Conservation (phyloP, 2,113 vertebrate species). For the Datnioides undecimradiatus region DNA sequence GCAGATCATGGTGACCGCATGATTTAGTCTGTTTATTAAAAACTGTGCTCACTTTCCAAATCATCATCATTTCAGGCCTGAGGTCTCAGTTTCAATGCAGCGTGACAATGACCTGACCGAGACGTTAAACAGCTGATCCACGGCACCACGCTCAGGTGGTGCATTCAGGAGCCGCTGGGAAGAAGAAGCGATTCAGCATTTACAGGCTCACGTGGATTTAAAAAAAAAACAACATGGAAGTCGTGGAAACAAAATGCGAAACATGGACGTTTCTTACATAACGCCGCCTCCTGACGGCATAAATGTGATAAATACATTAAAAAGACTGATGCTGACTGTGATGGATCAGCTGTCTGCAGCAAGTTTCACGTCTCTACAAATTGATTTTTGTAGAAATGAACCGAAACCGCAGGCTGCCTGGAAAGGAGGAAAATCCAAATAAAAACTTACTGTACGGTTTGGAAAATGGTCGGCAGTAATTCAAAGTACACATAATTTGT, state of each 20-base stretch:
- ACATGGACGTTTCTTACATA: neutral
- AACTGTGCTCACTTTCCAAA: neutral
- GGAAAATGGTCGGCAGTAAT: conserved; percentile 32
- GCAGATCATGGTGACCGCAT: neutral
- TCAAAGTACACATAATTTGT: conserved; percentile 46
- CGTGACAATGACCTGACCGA: too few species aligned
- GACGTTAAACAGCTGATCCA: too few species aligned
- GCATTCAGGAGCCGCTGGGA: neutral
- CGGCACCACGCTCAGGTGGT: neutral
- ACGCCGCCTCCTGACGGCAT: neutral
- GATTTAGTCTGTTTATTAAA: neutral
- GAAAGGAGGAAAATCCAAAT: conserved; percentile 38
- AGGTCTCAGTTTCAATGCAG: too few species aligned
- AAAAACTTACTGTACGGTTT: conserved; percentile 22
- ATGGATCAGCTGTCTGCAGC: conserved; percentile 21
- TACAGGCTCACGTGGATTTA: neutral
- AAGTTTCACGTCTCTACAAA: conserved; percentile 6
- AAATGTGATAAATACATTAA: neutral
- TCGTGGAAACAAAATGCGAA: neutral
- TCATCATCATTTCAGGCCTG: too few species aligned
- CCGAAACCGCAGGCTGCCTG: conserved; percentile 40
- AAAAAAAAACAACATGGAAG: neutral
- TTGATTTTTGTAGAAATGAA: conserved; percentile 42
- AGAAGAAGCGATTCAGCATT: neutral
- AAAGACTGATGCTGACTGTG: neutral